These are phyloP conservation scores for Agonopterix subpropinquella DNA, from an alignment of 2,888 invertebrate genomes.

Conservation along the genomic window DNA sequence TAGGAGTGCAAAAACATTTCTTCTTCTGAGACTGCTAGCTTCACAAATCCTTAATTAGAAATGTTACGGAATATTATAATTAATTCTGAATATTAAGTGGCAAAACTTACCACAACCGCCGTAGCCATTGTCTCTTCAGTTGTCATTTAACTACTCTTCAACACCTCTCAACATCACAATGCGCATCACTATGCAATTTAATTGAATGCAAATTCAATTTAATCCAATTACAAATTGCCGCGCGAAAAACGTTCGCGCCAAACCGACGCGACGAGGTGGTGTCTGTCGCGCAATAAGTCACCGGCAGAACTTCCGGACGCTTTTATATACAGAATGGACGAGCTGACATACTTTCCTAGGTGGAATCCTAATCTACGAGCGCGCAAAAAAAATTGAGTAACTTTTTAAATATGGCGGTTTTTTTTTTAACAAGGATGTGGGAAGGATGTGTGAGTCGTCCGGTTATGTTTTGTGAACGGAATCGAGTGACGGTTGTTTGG, in stretches of 20 bases:
- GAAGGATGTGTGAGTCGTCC: constrained; percentile 50
- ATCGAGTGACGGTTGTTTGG: constrained; percentile 58
- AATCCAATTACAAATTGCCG: constrained; percentile 12
- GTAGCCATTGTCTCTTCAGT: constrained; percentile 50
- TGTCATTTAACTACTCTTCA: constrained; percentile 33
- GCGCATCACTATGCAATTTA: constrained; percentile 6
- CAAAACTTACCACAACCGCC: constrained; percentile 45
- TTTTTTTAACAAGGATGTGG: background rate
- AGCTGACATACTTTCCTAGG: constrained; percentile 3
- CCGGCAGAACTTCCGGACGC: constrained; percentile 16
- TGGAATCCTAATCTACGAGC: too few species aligned
- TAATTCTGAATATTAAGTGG: background rate
- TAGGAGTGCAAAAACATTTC: too few species aligned
- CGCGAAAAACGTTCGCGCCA: constrained; percentile 15
- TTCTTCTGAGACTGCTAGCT: too few species aligned
- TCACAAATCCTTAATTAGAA: too few species aligned
- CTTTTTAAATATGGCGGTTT: background rate
- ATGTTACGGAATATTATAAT: background rate
- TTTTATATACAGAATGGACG: constrained; percentile 14
- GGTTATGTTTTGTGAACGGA: constrained; percentile 70
- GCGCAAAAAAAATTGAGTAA: background rate
- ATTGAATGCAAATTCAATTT: constrained; percentile 6
- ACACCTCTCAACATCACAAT: constrained; percentile 19
- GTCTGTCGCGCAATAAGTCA: constrained; percentile 17
- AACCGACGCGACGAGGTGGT: constrained; percentile 6